These are phyloP conservation scores for Dicycla oo DNA, from an alignment of 2,888 invertebrate genomes.

Conservation along the genomic window DNA sequence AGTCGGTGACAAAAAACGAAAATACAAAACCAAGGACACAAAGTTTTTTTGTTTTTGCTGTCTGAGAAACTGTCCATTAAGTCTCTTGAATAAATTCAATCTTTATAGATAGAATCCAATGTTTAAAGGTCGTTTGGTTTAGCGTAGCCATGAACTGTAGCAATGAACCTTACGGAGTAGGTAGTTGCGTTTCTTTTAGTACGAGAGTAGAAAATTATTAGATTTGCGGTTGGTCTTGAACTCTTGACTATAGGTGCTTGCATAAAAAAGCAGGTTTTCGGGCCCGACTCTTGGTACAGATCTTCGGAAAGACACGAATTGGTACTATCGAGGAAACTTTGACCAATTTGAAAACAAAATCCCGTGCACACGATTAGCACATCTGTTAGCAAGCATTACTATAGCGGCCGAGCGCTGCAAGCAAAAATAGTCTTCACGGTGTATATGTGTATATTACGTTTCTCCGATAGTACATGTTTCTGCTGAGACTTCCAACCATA, in stretches of 20 bases:
- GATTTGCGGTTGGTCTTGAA: background rate
- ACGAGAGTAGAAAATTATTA: background rate
- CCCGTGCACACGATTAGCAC: too few species aligned
- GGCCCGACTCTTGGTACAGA: background rate
- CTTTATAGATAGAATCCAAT: background rate
- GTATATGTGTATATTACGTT: too few species aligned
- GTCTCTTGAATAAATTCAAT: background rate
- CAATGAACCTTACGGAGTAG: constrained; percentile 16
- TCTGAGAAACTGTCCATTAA: constrained; percentile 4
- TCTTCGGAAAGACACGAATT: background rate
- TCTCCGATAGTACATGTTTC: background rate
- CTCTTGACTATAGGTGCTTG: background rate
- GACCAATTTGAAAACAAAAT: too few species aligned
- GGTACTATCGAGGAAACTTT: too few species aligned
- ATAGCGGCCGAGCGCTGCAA: too few species aligned
- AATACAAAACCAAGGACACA: too few species aligned
- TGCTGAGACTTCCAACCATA: background rate
- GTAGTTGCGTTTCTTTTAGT: background rate
- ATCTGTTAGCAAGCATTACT: too few species aligned
- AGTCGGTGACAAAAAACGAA: too few species aligned
- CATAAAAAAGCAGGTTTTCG: background rate
- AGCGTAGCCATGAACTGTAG: background rate
- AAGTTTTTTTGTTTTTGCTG: background rate
- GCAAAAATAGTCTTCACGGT: too few species aligned
- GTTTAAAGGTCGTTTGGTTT: background rate